Conservation (phyloP, 1,140 invertebrate genomes). For the Philopotamus ludificatus region DNA sequence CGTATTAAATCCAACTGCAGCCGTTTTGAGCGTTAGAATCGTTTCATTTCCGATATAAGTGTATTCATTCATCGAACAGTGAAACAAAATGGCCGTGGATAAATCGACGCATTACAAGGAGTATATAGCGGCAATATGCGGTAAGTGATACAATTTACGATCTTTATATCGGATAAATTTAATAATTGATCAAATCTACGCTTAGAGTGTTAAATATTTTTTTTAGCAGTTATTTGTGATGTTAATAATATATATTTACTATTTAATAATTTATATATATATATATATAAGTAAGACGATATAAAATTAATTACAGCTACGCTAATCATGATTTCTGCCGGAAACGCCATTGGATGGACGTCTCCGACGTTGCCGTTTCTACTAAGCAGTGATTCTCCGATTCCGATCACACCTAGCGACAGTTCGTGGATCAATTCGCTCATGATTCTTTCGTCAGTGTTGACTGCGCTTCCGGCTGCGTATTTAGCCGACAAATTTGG, state of each 20-base stretch:
- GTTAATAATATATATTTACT: not conserved
- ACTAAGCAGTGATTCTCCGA: slow-evolving; percentile 47
- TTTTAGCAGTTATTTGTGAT: not conserved
- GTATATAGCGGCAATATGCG: slow-evolving; percentile 56
- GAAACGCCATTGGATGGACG: slow-evolving; percentile 60
- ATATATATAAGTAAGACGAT: not conserved
- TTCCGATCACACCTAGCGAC: slow-evolving; percentile 57
- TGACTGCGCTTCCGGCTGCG: slow-evolving; percentile 53
- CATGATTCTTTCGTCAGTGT: slow-evolving; percentile 54
- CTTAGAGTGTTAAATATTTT: not conserved
- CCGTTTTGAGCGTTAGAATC: too few relatives aligned
- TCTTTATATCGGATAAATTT: not conserved
- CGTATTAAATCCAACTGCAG: too few relatives aligned
- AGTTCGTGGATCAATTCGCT: slow-evolving; percentile 65
- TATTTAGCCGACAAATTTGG: slow-evolving; percentile 59
- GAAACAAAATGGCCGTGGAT: slow-evolving; percentile 52
- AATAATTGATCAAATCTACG: not conserved
- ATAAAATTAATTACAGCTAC: slow-evolving; percentile 46
- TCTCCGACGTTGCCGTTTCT: slow-evolving; percentile 60
- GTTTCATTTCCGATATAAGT: too few relatives aligned
- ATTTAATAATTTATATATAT: not conserved
- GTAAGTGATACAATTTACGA: slow-evolving; percentile 44
- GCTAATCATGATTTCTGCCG: slow-evolving; percentile 55
- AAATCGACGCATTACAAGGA: slow-evolving; percentile 57
- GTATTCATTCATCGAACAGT: too few relatives aligned